These are phyloP conservation scores for Reinhardtius hippoglossoides DNA, from an alignment of 2,113 vertebrate genomes.

Conservation along the genomic window DNA sequence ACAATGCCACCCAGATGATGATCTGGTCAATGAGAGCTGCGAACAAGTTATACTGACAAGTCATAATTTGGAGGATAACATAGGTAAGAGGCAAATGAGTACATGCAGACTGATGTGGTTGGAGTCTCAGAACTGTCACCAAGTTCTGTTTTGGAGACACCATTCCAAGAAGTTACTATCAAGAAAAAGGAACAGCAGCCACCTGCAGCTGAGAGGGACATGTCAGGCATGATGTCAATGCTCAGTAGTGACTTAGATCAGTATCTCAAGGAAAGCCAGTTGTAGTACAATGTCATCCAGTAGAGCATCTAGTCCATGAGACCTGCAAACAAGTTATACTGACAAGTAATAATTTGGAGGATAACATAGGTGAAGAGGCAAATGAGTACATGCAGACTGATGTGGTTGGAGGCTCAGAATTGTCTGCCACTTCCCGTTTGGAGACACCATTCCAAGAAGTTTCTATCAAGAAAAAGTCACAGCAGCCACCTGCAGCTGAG, in stretches of 20 bases:
- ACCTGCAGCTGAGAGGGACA: constrained; percentile 52
- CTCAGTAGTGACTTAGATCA: constrained; percentile 79
- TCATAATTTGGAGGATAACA: neutral
- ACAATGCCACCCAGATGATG: constrained; percentile 41
- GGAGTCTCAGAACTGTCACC: constrained; percentile 74
- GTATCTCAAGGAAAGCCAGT: constrained; percentile 36
- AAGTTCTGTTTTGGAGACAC: constrained; percentile 67
- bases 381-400: neutral
- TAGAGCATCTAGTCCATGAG: constrained; percentile 56
- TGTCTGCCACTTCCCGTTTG: constrained; percentile 60
- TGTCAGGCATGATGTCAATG: constrained; percentile 76
- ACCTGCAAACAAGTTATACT: constrained; percentile 38
- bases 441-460: constrained; percentile 72
- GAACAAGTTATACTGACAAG: constrained; percentile 26
- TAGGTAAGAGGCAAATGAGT: neutral
- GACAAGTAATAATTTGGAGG: neutral
- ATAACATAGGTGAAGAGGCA: neutral
- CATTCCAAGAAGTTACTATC: constrained; percentile 39
- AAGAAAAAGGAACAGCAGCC: constrained; percentile 11
- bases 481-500: constrained; percentile 30
- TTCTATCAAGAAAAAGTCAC: neutral
- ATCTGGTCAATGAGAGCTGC: constrained; percentile 55
- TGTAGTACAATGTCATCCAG: constrained; percentile 22
- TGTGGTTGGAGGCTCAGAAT: constrained; percentile 65
- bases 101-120: neutral